These are phyloP conservation scores for Gallinago stenura DNA, from an alignment of 2,797 vertebrate species.

Conservation along the genomic window DNA sequence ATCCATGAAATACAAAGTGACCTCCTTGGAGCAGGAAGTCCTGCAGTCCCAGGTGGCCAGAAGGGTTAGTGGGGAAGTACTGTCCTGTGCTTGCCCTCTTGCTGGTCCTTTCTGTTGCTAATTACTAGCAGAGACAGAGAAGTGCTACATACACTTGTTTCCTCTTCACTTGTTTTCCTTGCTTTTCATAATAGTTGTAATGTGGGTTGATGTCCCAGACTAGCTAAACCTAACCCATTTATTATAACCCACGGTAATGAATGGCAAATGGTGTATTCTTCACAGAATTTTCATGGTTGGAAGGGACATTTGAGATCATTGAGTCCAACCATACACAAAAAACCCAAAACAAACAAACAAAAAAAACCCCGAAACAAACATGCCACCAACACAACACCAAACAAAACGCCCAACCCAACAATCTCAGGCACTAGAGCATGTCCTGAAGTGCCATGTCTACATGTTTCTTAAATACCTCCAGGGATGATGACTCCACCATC, in stretches of 20 bases:
- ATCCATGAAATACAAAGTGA: background rate
- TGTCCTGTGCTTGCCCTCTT: background rate
- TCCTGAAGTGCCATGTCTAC: too few relatives aligned
- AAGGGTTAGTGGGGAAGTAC: background rate
- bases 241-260: background rate
- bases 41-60: background rate
- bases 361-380: too few relatives aligned
- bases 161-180: background rate
- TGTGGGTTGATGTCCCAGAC: background rate
- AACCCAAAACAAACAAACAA: too few relatives aligned
- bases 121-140: background rate
- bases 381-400: too few relatives aligned
- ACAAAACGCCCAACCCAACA: too few relatives aligned
- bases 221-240: background rate
- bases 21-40: background rate
- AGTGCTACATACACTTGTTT: background rate
- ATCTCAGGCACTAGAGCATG: too few relatives aligned
- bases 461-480: too few relatives aligned
- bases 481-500: too few relatives aligned
- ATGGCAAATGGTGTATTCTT: background rate
- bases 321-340: too few relatives aligned
- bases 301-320: too few relatives aligned
- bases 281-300: too few relatives aligned
- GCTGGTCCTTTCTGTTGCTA: background rate
- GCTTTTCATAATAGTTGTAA: background rate